Evolutionary conservation across 2,888 invertebrate species (phyloP).

Genomic region (Chymomyza amoena): DNA sequence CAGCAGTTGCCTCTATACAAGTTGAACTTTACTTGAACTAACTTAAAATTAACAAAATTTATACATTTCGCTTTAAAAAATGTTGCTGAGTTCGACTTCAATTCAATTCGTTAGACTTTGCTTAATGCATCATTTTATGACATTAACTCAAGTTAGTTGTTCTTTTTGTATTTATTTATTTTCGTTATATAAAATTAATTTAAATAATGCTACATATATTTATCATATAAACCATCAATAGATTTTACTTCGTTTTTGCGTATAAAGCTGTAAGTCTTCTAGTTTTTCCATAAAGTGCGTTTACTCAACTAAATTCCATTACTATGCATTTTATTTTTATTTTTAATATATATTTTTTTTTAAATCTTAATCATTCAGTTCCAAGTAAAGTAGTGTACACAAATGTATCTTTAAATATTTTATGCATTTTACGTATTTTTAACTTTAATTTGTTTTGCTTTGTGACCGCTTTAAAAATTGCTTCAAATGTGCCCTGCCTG

Average conservation of each 20-base stretch:
- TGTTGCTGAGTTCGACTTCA: neutral
- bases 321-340: constrained; percentile 27
- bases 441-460: constrained; percentile 20
- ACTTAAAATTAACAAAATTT: constrained; percentile 39
- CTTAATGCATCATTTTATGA: constrained; percentile 46
- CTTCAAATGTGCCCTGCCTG: constrained; percentile 25
- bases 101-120: neutral
- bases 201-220: constrained; percentile 66
- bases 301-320: constrained; percentile 66
- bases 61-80: constrained; percentile 10
- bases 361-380: constrained; percentile 31
- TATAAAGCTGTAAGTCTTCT: constrained; percentile 76
- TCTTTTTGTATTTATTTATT: constrained; percentile 15
- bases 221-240: constrained; percentile 1
- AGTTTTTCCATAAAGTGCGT: constrained; percentile 60
- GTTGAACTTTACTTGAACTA: neutral
- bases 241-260: constrained; percentile 39
- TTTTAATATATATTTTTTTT: neutral
- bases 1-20: constrained; percentile 26
- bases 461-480: constrained; percentile 30
- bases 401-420: constrained; percentile 28
- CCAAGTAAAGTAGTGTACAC: constrained; percentile 39
- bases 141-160: constrained; percentile 27
- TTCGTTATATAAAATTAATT: constrained; percentile 40
- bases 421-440: constrained; percentile 35